A percentile compares a stretch with the other conserved stretches of the same genome.
These are phyloP conservation scores for Colius striatus DNA, from an alignment of 2,113 vertebrate genomes.

Conservation along the genomic window DNA sequence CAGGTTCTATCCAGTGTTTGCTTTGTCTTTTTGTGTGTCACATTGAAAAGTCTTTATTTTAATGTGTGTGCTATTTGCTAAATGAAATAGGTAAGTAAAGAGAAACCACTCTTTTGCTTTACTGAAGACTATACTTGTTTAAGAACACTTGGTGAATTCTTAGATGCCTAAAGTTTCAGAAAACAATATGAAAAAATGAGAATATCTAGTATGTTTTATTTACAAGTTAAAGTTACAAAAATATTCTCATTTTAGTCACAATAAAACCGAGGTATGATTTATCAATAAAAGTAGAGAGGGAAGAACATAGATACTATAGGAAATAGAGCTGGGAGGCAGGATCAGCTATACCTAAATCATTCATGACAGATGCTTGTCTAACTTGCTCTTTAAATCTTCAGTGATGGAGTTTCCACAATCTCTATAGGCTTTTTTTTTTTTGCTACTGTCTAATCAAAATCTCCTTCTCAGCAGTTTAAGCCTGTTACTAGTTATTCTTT, in stretches of 20 bases:
- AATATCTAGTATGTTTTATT: accelerated
- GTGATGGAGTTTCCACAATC: constrained; percentile 3
- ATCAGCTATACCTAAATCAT: constrained; percentile 8
- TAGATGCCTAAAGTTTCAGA: background rate
- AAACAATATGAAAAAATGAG: background rate
- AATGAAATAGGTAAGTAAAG: background rate
- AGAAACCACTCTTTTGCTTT: background rate
- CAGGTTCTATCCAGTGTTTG: background rate
- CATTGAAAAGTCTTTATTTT: background rate
- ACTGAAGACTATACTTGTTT: background rate
- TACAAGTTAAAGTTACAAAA: background rate
- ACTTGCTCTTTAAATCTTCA: background rate
- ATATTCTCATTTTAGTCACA: accelerated
- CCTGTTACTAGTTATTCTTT: constrained; percentile 7
- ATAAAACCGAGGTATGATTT: background rate
- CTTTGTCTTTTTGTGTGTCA: background rate
- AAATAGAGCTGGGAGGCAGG: constrained; percentile 41
- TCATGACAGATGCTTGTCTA: constrained; percentile 48
- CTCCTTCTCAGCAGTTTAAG: constrained; percentile 46
- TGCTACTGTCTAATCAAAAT: constrained; percentile 7
- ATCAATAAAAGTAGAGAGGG: background rate
- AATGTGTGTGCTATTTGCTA: background rate
- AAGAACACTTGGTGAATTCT: background rate
- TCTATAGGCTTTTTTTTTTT: background rate
- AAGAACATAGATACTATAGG: background rate